These are phyloP conservation scores for Hydrotaea cyrtoneurina DNA, from an alignment of 2,888 invertebrate genomes.

Conservation along the genomic window DNA sequence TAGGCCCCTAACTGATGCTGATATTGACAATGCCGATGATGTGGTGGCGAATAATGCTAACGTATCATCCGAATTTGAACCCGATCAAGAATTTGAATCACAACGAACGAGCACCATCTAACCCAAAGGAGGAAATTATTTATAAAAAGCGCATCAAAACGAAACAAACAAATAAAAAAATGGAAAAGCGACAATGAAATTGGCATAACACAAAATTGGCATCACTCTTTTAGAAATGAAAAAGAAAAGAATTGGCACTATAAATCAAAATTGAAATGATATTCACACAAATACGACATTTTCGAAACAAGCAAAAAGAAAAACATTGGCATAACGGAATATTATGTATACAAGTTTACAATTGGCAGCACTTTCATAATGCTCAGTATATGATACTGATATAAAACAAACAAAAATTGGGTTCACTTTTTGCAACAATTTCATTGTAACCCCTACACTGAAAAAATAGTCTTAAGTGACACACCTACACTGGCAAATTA, in stretches of 20 bases:
- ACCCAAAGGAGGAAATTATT: slow-evolving; percentile 10
- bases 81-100: slow-evolving; percentile 72
- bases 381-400: no score
- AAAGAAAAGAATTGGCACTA: background rate
- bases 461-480: background rate
- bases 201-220: slow-evolving; percentile 41
- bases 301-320: background rate
- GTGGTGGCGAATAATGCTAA: slow-evolving; percentile 58
- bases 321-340: slow-evolving; percentile 47
- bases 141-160: slow-evolving; percentile 28
- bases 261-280: background rate
- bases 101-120: slow-evolving; percentile 20
- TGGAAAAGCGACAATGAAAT: slow-evolving; percentile 25
- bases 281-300: background rate
- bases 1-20: slow-evolving; percentile 41
- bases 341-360: no score
- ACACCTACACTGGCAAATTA: background rate
- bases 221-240: slow-evolving; percentile 36
- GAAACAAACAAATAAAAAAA: slow-evolving; percentile 10
- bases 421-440: slow-evolving; percentile 18
- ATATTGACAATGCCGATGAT: slow-evolving; percentile 53
- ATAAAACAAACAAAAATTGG: slow-evolving; percentile 25
- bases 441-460: background rate
- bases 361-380: no score
- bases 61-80: slow-evolving; percentile 71